Base-by-base conservation (phyloP, 2,888 invertebrate species). In the Melangyna quadrimaculata region DNA sequence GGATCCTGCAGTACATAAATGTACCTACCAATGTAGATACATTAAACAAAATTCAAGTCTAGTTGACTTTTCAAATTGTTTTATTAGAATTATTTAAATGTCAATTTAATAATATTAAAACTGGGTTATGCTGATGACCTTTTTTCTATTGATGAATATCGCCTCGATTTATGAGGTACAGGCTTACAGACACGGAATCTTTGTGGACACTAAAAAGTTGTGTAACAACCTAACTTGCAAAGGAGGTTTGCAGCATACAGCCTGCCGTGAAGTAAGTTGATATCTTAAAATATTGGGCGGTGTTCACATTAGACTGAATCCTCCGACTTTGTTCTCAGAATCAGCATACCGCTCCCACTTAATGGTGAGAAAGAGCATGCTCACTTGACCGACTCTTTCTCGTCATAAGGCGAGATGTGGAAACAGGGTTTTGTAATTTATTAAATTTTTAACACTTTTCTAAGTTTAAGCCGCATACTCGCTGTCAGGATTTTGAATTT, bases 181-280 rank as follows among this genome's bases (percentile, higher is more conserved):
- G 1, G 61, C 61, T 19, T 81, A 81, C 14, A 43, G 80, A 57
- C 55, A 63, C 3, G n/a, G 53, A 37, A 65, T 81, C 32, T 81
- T 81, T 57, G 1, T 29, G 2, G 61, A 71, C 0, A 22, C 29
- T 10, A 57, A 48, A 10, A 24, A 37, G 1, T 37, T 77, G 22
- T 81, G 81, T 8, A 80, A 32, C 45, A 57, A 70, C 12, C 19
- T 75, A 7, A 67, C 70, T 4, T 81, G 80, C 19, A 19, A 55
- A 6, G 77, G 63, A 8, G n/a, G 3, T 29, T 4, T 48, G 0
- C 32, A 7, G 1, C 81, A 81, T 22, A 81, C 81, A 17, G 65
- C 51, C 10, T 81, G 81, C 17, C 51, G 14, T 22, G 19, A 65
- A 10, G 77, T 81, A 32, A 17, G 57, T 32, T 17, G 1, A 14